Evolutionary conservation across 2,888 invertebrate species (phyloP).

Genomic region (Carabus problematicus): DNA sequence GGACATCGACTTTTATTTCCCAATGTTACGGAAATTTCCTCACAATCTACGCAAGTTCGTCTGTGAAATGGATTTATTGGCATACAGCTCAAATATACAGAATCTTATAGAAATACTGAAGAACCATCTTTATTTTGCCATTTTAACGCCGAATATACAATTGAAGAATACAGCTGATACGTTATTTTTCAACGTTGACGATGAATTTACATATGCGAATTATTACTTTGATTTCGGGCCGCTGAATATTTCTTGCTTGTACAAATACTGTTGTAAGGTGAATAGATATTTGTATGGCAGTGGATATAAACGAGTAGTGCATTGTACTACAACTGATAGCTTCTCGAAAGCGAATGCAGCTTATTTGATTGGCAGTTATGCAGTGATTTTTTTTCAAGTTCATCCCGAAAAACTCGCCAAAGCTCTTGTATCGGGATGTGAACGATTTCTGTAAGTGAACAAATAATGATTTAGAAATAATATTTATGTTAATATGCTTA

Average conservation of each 20-base stretch:
- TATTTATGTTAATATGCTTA: background rate
- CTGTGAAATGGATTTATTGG: constrained; percentile 47
- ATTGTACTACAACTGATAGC: constrained; percentile 78
- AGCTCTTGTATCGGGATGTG: constrained; percentile 30
- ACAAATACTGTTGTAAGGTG: constrained; percentile 80
- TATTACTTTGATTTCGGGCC: constrained; percentile 92
- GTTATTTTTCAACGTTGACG: constrained; percentile 81
- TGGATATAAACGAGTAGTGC: constrained; percentile 76
- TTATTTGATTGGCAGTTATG: constrained; percentile 83
- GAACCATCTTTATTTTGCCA: constrained; percentile 75
- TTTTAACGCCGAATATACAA: constrained; percentile 68
- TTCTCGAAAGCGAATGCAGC: constrained; percentile 86
- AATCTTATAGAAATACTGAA: constrained; percentile 54
- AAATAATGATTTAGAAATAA: background rate
- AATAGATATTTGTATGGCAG: constrained; percentile 75
- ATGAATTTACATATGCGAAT: constrained; percentile 81
- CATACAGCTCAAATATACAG: constrained; percentile 52
- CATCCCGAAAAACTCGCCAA: constrained; percentile 71
- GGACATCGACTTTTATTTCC: background rate
- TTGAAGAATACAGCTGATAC: constrained; percentile 71
- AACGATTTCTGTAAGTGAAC: constrained; percentile 31
- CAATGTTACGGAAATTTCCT: constrained; percentile 15
- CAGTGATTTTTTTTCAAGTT: constrained; percentile 75
- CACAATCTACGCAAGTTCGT: constrained; percentile 1
- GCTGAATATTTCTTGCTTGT: constrained; percentile 84